Evolutionary conservation across 2,888 invertebrate species (phyloP), one percentile per base, ranked within the genome.

Genomic region (Acronicta leporina): DNA sequence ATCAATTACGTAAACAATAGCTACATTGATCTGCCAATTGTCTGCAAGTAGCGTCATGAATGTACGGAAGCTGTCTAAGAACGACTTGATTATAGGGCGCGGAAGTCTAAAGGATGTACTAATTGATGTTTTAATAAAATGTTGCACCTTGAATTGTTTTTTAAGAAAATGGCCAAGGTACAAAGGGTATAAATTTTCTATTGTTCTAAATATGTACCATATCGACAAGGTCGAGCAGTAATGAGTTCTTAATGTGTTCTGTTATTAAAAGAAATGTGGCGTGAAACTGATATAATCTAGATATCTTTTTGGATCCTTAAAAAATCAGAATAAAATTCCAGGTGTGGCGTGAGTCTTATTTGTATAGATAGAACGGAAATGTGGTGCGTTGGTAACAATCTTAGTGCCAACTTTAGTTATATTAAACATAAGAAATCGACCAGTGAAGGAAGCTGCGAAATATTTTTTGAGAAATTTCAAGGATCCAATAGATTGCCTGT

Each of bases 61-160:
- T 79, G 81, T 77, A 73, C 79, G 82, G 83, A 82, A 82, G 64
- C 67, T 53, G 49, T 68, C 40, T 54, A 57, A 38, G 25, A 45
- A 57, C 41, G 54, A 35, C 51, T 59, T 71, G 69, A 74, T 79
- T 74, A 66, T 59, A 75, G 79, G 62, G 69, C 57, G 13, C 51
- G 62, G 63, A 61, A 77, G 42, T 41, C 16, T 38, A 13, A 45
- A 62, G 63, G 61, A 64, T 61, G 60, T 25, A 33, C 54, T 64
- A 68, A 72, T 69, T 68, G 54, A 51, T 46, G 52, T 45, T 54
- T 54, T 45, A 57, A 49, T 45, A 45, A 62, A 57, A 44, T 56
- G 40, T 46, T 56, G 25, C 50, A 55, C 61, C 72, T 77, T 75
- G 75, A 65, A 80, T 77, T 79, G 79, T 82, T 72, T 68, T 40